Evolutionary conservation across 1,140 invertebrate species (phyloP), one percentile per base, ranked within the genome.

Genomic region (Philopotamus ludificatus): DNA sequence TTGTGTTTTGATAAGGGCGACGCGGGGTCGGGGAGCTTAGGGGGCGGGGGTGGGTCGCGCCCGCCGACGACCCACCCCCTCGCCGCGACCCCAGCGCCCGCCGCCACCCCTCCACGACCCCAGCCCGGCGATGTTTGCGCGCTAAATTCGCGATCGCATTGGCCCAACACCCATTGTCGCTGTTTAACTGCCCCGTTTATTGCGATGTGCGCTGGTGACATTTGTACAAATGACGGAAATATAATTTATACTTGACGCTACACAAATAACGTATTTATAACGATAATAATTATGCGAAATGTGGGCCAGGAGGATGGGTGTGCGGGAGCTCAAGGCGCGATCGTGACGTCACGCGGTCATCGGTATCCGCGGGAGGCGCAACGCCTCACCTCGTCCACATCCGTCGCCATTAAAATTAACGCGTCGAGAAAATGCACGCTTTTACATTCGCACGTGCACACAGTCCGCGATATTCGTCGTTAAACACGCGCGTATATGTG

Each of bases 1-100:
- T 63, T 22, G 45, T 45, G 49, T 18, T 53, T 63, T 63, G 60
- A 63, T 63, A 63, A 63, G 60, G 26, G 25, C 16, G 23, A 26
- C 41, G n/a, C 42, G 59, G 21, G 15, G 42, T 12, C 12, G 8
- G 9, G 18, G 18, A 53, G 23, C 28, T 4, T 34, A 34, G 28
- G 28, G 12, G 28, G 28, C 4, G 4, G 28, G 28, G 28, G 28
- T 7, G 28, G 28, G 12, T 4, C 28, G 28, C 28, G 12, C 28
- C 4, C 28, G 4, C 12, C 12, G 12, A 7, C 28, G 4, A 34
- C 28, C 50, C 50, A 49, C 7, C 45, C 45, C 45, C 45, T 10
- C 7, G 7, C 45, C 10, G 7, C 7, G 7, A 8, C 45, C 45
- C 16, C 18, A 49, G 28, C 28, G 12, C 28, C 4, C 28, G 4